Conservation (phyloP, 2,797 vertebrate species). For the Cygnus olor region DNA sequence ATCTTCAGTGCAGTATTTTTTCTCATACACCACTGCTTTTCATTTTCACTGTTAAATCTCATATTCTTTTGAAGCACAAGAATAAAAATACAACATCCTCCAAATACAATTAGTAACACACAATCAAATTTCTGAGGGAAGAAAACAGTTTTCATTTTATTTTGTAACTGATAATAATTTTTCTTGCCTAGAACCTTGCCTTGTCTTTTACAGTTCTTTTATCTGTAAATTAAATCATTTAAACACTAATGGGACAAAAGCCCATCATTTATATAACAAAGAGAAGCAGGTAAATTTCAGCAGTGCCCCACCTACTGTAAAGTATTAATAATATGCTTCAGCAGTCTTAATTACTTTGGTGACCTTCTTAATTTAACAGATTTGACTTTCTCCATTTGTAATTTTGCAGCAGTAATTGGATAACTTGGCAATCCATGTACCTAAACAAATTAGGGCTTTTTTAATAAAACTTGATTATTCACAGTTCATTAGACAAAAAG, state of each 20-base stretch:
- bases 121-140: not conserved
- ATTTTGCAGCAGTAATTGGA: conserved; percentile 80
- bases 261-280: conserved; percentile 45
- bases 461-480: conserved; percentile 79
- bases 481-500: conserved; percentile 76
- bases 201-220: conserved; percentile 28
- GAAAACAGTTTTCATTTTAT: conserved; percentile 14
- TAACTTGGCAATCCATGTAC: conserved; percentile 77
- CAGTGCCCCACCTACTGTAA: conserved; percentile 45
- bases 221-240: conserved; percentile 56
- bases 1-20: not conserved
- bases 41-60: not conserved
- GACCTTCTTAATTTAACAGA: conserved; percentile 79
- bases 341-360: conserved; percentile 79
- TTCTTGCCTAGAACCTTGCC: conserved; percentile 9
- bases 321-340: conserved; percentile 79
- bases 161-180: conserved; percentile 20
- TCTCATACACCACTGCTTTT: rapidly evolving
- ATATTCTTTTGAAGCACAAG: not conserved
- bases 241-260: conserved; percentile 38
- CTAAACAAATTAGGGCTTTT: conserved; percentile 79
- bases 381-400: conserved; percentile 75
- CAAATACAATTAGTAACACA: not conserved
- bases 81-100: not conserved
- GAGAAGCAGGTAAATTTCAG: conserved; percentile 63